Base-by-base conservation (phyloP, 2,797 vertebrate species). In the Centroberyx gerrardi region DNA sequence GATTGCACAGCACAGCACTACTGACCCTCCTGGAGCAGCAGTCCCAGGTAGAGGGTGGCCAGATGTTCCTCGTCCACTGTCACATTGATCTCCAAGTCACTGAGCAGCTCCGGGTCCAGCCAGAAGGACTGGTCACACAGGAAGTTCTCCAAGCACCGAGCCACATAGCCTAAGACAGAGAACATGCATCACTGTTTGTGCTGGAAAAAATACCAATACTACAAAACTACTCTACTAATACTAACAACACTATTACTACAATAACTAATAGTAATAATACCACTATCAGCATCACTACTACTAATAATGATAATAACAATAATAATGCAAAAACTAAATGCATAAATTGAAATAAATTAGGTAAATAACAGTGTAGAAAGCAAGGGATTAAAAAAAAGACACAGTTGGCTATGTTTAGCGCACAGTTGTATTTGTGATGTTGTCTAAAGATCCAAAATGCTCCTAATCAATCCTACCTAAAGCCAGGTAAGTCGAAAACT, bases 1-100 rank as follows among this genome's bases (percentile, higher is more conserved):
- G 18, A 40, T 15, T 46, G 10, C 27, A 15, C 28, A 13, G 17
- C n/a, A 33, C 10, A 15, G 5, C 59, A 7, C 15, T 12, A 78
- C 91, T 90, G 78, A 98, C 98, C 97, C 95, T 99, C 98, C 88
- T 98, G 97, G 1, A 97, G 93, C 4, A 99, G 90, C 64, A 99
- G 96, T 14, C 94, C 95, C 58, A 96, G 90, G 86, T 97, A 97
- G n/a, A 99, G 93, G 28, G 93, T 95, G 54, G 97, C 95, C 88
- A 99, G 88, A 60, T 94, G 95, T 80, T 96, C 96, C 68, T 99
- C 96, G 55, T 98, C 95, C 72, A 98, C 90, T 0, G 91, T 95
- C 29, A 99, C 96, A 59, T 90, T 96, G 82, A 99, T 95, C 92
- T 97, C 94, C 0, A 98, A 95, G 82, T 99, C 98, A 52, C 95